Conservation (phyloP, 2,888 invertebrate genomes). For the Empis stercorea region DNA sequence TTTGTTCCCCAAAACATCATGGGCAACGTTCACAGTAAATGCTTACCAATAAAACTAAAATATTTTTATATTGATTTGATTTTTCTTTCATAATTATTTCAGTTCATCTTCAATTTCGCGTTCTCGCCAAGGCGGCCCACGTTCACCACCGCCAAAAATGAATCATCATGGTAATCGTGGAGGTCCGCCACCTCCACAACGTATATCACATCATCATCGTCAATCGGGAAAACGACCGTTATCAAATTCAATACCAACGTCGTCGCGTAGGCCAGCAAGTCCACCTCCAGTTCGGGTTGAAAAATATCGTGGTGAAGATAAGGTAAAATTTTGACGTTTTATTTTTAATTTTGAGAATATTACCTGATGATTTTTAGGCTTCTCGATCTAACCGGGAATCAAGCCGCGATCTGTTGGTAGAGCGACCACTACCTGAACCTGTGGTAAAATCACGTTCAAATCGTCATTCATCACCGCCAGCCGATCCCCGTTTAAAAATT, state of each 20-base stretch:
- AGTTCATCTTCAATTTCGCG: slow-evolving; percentile 46
- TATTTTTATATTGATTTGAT: too few species aligned
- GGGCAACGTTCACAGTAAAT: slow-evolving; percentile 32
- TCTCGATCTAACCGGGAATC: slow-evolving; percentile 21
- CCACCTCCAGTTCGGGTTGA: slow-evolving; percentile 24
- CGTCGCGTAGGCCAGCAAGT: slow-evolving; percentile 28
- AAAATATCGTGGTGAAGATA: slow-evolving; percentile 30
- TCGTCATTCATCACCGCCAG: slow-evolving; percentile 39
- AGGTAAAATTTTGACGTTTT: slow-evolving; percentile 14
- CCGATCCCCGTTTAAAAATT: slow-evolving; percentile 43
- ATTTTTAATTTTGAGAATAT: background rate
- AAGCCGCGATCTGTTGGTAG: slow-evolving; percentile 17
- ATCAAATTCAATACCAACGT: slow-evolving; percentile 19
- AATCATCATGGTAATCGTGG: slow-evolving; percentile 13
- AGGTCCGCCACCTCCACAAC: slow-evolving; percentile 24
- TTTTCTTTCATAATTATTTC: slow-evolving; percentile 28
- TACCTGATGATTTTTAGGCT: slow-evolving; percentile 10
- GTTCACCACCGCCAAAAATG: slow-evolving; percentile 31
- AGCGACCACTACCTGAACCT: slow-evolving; percentile 20
- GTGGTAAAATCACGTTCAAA: slow-evolving; percentile 26
- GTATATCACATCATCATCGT: slow-evolving; percentile 17
- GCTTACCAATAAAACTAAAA: background rate
- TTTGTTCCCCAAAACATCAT: slow-evolving; percentile 54
- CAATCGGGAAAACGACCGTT: slow-evolving; percentile 10
- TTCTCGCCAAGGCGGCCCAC: slow-evolving; percentile 34